phyloP scores from a whole-genome alignment of 2,888 invertebrate genomes.

The Achlya flavicornis region DNA sequence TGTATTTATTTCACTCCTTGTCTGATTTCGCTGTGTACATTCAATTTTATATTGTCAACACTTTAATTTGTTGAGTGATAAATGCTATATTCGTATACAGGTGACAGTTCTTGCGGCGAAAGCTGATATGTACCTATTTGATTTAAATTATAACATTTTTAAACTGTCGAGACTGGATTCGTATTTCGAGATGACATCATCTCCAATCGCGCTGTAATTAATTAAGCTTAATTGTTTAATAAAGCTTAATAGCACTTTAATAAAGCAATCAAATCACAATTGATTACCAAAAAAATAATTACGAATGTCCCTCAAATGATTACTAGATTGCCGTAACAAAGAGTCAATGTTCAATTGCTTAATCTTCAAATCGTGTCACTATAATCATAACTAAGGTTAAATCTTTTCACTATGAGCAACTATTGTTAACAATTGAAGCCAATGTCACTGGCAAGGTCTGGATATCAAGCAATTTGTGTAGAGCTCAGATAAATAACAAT shows the following conservation, averaged over 20 bases:
- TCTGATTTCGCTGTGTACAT: constrained; percentile 29
- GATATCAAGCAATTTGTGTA: constrained; percentile 28
- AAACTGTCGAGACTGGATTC: not conserved
- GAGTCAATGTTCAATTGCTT: constrained; percentile 40
- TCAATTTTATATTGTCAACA: constrained; percentile 39
- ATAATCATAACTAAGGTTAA: constrained; percentile 43
- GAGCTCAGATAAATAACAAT: constrained; percentile 7
- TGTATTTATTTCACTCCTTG: constrained; percentile 41
- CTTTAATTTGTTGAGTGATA: constrained; percentile 36
- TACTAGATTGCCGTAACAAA: constrained; percentile 7
- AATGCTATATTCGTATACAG: constrained; percentile 24
- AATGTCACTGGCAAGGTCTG: constrained; percentile 55
- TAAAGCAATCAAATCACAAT: not conserved
- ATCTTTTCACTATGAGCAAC: constrained; percentile 38
- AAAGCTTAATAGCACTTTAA: not conserved
- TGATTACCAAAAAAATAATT: not conserved
- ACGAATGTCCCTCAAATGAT: not conserved
- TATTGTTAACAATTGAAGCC: constrained; percentile 51
- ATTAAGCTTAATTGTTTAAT: constrained; percentile 17
- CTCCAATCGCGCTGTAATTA: constrained; percentile 10
- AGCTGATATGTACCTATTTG: constrained; percentile 16
- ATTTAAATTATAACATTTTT: constrained; percentile 18
- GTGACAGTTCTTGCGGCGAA: constrained; percentile 11
- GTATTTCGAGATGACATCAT: not conserved
- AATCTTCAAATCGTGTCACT: constrained; percentile 41